Conservation (phyloP, 2,888 invertebrate genomes). For the Pseudococcus viburni region DNA sequence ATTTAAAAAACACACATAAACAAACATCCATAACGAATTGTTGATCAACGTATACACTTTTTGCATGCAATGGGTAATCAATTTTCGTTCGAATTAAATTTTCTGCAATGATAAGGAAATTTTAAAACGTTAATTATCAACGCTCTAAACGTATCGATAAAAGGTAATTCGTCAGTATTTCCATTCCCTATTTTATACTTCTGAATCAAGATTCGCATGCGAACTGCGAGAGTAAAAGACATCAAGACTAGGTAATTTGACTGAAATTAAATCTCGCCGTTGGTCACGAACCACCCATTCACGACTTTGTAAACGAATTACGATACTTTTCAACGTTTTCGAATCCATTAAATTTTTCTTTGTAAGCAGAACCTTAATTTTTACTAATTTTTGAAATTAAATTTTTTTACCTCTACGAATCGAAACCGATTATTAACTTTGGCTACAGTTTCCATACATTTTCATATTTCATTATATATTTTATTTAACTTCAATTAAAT, state of each 20-base stretch:
- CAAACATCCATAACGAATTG: background rate
- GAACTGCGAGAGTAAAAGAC: slow-evolving; percentile 5
- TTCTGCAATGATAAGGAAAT: background rate
- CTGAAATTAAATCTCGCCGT: slow-evolving; percentile 28
- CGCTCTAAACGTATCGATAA: background rate
- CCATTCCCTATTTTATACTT: background rate
- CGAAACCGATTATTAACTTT: slow-evolving; percentile 30
- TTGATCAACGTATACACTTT: background rate
- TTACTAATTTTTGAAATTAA: background rate
- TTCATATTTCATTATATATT: slow-evolving; percentile 7
- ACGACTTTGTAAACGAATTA: slow-evolving; percentile 30
- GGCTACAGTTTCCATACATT: background rate
- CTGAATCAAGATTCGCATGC: background rate
- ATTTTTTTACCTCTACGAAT: background rate
- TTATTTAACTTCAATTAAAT: slow-evolving; percentile 43
- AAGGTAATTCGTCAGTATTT: background rate
- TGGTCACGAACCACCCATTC: slow-evolving; percentile 33
- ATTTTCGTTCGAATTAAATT: background rate
- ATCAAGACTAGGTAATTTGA: background rate
- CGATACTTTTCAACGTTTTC: slow-evolving; percentile 25
- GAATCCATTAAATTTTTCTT: background rate
- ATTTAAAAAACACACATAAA: background rate
- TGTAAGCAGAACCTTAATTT: slow-evolving; percentile 1
- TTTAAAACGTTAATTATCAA: background rate
- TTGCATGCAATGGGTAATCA: background rate